phyloP scores from a whole-genome alignment of 35 echinoderm and acorn worm species.

The Lytechinus variegatus region DNA sequence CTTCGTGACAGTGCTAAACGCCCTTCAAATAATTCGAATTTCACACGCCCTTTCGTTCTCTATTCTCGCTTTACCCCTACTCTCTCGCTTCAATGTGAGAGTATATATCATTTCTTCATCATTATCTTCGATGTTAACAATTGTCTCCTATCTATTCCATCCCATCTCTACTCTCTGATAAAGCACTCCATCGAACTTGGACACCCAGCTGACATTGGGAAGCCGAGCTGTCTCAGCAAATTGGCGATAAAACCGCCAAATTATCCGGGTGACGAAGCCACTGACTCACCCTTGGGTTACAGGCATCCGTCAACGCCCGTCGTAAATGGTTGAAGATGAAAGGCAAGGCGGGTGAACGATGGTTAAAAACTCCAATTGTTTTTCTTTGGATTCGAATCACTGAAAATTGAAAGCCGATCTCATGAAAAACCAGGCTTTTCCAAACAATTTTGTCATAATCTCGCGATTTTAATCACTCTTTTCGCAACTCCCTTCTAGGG shows the following conservation, averaged over 20 bases:
- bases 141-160: not conserved
- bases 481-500: not conserved
- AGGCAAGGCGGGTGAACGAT: not conserved
- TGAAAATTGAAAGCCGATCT: conserved; percentile 8
- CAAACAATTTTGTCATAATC: not conserved
- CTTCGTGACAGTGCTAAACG: too few species aligned
- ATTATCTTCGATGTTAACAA: not conserved
- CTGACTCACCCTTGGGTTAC: not conserved
- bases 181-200: not conserved
- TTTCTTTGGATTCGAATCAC: not conserved
- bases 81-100: not conserved
- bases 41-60: not conserved
- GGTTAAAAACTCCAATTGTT: not conserved
- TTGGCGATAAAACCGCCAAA: conserved; percentile 6
- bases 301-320: not conserved
- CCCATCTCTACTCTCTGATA: not conserved
- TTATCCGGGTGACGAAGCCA: not conserved
- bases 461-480: not conserved
- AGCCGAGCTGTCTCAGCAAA: not conserved
- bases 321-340: conserved; percentile 8
- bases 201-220: not conserved
- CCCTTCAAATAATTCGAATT: not conserved
- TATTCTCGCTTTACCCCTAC: not conserved
- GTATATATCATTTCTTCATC: not conserved
- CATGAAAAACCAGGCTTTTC: not conserved